Evolutionary conservation across 2,888 invertebrate species (phyloP), one percentile per base, ranked within the genome.

Genomic region (Aricia artaxerxes): DNA sequence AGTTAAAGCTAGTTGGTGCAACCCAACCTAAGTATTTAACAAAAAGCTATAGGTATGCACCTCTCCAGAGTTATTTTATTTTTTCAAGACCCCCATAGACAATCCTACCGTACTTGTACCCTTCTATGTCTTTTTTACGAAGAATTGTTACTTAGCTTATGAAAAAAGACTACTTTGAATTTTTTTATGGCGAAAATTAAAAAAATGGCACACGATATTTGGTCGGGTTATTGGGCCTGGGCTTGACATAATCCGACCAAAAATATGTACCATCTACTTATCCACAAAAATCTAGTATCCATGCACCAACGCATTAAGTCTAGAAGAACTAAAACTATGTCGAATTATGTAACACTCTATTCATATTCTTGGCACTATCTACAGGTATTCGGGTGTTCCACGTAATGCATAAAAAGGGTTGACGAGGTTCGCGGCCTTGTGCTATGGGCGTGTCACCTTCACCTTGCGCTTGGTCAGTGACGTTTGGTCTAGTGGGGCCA

Each of bases 381-480:
- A 4, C 31, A 16, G 53, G 35, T 69, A 35, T 44, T 53, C 53
- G 57, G 35, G 6, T 61, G 5, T 79, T 79, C 79, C 64, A 75
- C 82, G 82, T 81, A 81, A 83, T 78, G 80, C 79, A 76, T 49
- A 77, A 79, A 78, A 75, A 75, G 73, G 78, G 60, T 60, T 79
- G 73, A 75, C 73, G 80, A 87, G 82, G 77, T 80, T 81, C 82
- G 78, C 77, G 82, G 82, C 84, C 84, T 85, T 84, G 69, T 64
- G 24, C 35, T 83, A 84, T 85, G 84, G 87, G 85, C 86, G 86
- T 85, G 84, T 85, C 84, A 86, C 88, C 89, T 87, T 89, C 88
- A 90, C 89, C 90, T 87, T 85, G 83, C 82, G 80, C 85, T 87
- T 88, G 90, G 90, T 89, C 88, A 88, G 84, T 87, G 85, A 84